phyloP scores from a whole-genome alignment of 2,888 invertebrate genomes.

The Drosophila imparisetae region DNA sequence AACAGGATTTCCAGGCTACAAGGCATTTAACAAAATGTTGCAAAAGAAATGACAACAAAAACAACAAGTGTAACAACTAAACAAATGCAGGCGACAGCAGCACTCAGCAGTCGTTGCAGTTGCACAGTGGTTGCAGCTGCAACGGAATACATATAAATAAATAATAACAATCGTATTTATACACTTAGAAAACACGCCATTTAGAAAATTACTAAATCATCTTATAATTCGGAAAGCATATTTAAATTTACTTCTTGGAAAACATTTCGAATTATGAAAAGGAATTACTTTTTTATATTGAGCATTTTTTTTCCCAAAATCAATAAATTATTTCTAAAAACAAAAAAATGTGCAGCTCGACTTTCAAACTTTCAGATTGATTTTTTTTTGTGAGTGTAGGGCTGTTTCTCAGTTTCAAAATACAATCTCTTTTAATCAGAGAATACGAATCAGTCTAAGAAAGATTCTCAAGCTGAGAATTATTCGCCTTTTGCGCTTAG shows the following conservation, averaged over 20 bases:
- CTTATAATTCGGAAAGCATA: background rate
- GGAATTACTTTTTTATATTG: background rate
- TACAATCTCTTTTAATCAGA: background rate
- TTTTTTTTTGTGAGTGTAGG: background rate
- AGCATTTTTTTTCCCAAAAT: background rate
- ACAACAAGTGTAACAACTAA: conserved; percentile 19
- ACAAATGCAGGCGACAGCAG: conserved; percentile 44
- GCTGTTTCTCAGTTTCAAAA: background rate
- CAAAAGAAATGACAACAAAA: conserved; percentile 50
- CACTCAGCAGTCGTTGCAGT: conserved; percentile 19
- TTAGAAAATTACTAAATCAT: accelerated
- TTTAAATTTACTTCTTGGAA: background rate
- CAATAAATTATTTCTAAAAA: background rate
- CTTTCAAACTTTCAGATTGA: background rate
- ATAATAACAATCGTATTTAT: background rate
- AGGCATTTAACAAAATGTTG: conserved; percentile 70
- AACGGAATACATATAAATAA: background rate
- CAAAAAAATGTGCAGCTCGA: background rate
- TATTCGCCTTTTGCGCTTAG: background rate
- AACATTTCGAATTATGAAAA: background rate
- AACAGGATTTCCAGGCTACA: conserved; percentile 76
- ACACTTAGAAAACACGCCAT: background rate
- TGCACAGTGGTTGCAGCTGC: conserved; percentile 43
- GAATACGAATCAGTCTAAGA: background rate
- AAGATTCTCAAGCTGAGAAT: background rate